Evolutionary conservation across 2,888 invertebrate genomes (phyloP).

Genomic region (Philopedon plagiatum): DNA sequence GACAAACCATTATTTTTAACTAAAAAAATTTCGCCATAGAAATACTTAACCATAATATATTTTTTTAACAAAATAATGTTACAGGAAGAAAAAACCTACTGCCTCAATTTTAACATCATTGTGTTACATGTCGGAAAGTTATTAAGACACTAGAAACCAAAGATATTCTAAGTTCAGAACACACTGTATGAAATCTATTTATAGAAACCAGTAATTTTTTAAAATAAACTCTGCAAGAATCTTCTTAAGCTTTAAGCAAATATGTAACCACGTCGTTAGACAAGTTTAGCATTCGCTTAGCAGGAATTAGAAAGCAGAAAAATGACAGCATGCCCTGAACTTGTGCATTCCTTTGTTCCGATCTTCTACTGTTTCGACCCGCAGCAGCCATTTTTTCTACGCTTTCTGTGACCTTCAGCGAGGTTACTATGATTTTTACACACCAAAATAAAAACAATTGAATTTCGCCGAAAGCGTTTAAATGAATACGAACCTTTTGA

Average conservation of each 20-base stretch:
- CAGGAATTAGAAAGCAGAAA: conserved; percentile 49
- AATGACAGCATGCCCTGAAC: conserved; percentile 53
- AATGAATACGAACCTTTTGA: conserved; percentile 75
- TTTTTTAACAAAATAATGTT: too few relatives aligned
- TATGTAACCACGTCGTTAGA: conserved; percentile 21
- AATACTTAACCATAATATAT: too few relatives aligned
- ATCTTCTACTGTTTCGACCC: conserved; percentile 75
- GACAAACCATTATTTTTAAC: too few relatives aligned
- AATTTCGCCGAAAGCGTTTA: conserved; percentile 4
- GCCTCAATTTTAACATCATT: too few relatives aligned
- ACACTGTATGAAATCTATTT: not conserved
- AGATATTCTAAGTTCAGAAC: not conserved
- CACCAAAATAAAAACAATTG: conserved; percentile 43
- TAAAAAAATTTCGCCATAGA: too few relatives aligned
- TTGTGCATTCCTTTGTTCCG: conserved; percentile 53
- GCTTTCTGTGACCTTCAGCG: conserved; percentile 71
- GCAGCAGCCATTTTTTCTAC: conserved; percentile 74
- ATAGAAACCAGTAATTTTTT: conserved; percentile 10
- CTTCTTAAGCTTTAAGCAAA: conserved; percentile 1
- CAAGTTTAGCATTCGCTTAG: conserved; percentile 35
- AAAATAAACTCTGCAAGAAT: not conserved
- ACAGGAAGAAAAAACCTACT: too few relatives aligned
- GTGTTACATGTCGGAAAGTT: too few relatives aligned
- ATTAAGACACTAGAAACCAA: conserved; percentile 24
- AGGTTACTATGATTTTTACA: conserved; percentile 62